Base-by-base conservation (phyloP, 2,113 vertebrate genomes). In the Aix galericulata region DNA sequence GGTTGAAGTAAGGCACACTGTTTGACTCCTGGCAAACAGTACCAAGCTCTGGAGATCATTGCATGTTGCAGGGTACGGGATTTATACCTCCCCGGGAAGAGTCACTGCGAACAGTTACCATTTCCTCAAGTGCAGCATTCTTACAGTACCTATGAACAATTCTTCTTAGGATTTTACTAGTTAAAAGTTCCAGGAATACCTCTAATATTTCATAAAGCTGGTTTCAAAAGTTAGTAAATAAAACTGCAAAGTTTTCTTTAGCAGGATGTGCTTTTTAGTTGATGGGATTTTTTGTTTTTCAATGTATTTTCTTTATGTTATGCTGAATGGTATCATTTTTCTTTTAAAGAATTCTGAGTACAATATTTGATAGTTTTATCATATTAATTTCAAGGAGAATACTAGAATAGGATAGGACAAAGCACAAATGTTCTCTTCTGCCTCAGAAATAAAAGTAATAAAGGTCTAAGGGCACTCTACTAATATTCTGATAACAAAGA, bases 401-500 rank as follows among this genome's bases (percentile, higher is more conserved):
- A 32, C 36, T 78, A 44, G 86, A 88, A 71, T 25, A 94, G 38
- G 48, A 60, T 17, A 81, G 32, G 38, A 29, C 8, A 88, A 95
- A 95, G 31, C 52, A 75, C 2, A 2, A 86, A 78, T 36, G 23
- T 84, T 84, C 52, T 72, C 34, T 73, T 86, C 38, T 77, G 56
- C 73, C 38, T 94, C 58, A 82, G 79, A 90, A 95, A 94, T 94
- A 69, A 92, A 94, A 83, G 42, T 46, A 86, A 78, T 60, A 68
- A 82, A 83, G 72, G 27, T 86, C 60, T 72, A 20, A 36, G 56
- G 69, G 60, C 72, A 91, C 62, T 78, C 75, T 90, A 73, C 52
- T 86, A 82, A 81, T 89, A 88, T 25, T 86, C 66, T 36, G 48
- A 79, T 96, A 91, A 94, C 56, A 90, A 91, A 90, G 80, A 94